Evolutionary conservation across 2,113 vertebrate species (phyloP), one percentile per base, ranked within the genome.

Genomic region (Leptodactylus fuscus): DNA sequence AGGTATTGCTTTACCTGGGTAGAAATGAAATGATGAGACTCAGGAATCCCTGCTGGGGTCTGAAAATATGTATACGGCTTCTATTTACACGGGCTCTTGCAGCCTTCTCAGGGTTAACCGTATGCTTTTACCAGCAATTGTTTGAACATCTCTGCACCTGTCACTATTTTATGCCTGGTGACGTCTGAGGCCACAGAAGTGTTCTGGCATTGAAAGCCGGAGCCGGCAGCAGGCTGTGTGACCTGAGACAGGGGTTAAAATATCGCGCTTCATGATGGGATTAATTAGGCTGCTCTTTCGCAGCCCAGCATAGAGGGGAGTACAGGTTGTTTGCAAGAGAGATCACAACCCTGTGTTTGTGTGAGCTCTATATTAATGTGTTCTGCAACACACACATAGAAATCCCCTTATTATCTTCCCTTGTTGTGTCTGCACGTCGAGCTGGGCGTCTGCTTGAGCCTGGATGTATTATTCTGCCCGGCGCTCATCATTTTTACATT

Each of bases 251-350:
- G 73, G 16, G 38, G 82, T 88, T 81, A 88, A 88, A 85, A 38
- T 12, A 87, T 87, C 84, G 65, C 86, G 65, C 38, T 89, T 83
- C 80, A 88, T 74, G 12, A 75, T 55, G n/a, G 8, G 32, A 80
- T 62, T 87, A 77, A 89, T 89, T 88, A 85, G 34, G 81, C 83
- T 58, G 24, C 81, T 55, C 86, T 84, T 81, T 29, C 0, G 51
- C 87, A 81, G 85, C 81, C 83, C 78, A 9, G 83, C 44, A 0
- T 7, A 77, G 85, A 88, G 85, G 89, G 78, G 86, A 91, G 77
- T 41, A 81, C 83, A 55, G 83, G 75, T 79, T 85, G 83, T 58
- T 58, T 85, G 76, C 62, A 41, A 79, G 75, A 85, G 62, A 79
- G 75, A 70, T 85, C 46, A 70, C 75, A 85, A 85, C 34, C 62